phyloP scores from a whole-genome alignment of 2,113 vertebrate genomes.

The Sinosuthora webbiana region DNA sequence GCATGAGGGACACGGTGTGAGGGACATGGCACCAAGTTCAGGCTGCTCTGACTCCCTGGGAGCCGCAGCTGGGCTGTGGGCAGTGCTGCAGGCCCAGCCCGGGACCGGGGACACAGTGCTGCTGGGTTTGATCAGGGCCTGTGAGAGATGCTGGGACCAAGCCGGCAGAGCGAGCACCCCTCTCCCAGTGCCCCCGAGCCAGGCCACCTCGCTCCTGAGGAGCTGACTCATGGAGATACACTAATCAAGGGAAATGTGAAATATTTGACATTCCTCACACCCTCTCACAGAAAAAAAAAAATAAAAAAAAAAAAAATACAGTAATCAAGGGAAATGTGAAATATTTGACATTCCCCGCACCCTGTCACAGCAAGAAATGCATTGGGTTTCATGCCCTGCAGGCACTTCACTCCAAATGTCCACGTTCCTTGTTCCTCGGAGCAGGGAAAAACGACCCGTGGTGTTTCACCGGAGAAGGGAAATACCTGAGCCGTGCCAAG shows the following conservation, averaged over 20 bases:
- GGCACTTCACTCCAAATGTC: rapidly evolving
- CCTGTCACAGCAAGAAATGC: not conserved
- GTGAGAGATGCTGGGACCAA: not conserved
- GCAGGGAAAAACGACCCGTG: rapidly evolving
- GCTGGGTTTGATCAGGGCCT: rapidly evolving
- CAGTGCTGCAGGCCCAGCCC: not conserved
- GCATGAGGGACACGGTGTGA: not conserved
- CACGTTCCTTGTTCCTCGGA: not conserved
- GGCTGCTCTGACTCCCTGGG: not conserved
- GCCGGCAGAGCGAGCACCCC: rapidly evolving
- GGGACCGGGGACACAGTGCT: not conserved
- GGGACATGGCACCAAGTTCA: rapidly evolving
- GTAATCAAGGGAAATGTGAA: not conserved
- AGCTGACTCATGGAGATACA: not conserved
- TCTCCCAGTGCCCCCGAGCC: not conserved
- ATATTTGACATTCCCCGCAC: not conserved
- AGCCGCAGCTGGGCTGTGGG: not conserved
- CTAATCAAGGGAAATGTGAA: not conserved
- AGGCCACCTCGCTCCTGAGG: not conserved
- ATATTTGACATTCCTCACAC: not conserved
- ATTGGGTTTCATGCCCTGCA: not conserved
- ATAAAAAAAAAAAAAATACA: not conserved
- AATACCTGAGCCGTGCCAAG: not conserved
- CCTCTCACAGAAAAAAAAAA: not conserved
- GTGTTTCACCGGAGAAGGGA: not conserved